Conservation (phyloP, 2,797 vertebrate species). For the Sciurus carolinensis region DNA sequence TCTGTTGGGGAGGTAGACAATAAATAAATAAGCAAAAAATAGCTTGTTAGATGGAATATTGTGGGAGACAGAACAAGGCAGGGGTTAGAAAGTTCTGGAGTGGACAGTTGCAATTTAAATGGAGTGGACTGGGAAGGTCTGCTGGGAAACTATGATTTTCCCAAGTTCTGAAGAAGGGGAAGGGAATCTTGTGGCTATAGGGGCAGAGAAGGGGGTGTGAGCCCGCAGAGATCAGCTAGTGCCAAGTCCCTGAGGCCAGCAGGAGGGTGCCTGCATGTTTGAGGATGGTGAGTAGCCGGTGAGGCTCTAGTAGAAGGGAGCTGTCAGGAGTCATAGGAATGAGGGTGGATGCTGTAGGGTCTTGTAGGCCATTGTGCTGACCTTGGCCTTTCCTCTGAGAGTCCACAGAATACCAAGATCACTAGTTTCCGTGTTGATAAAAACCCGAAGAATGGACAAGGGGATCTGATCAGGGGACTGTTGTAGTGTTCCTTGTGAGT, state of each 20-base stretch:
- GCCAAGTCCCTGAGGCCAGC: constrained; percentile 1
- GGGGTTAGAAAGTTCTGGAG: too few relatives aligned
- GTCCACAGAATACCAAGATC: neutral
- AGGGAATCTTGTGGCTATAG: neutral
- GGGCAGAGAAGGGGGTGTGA: neutral
- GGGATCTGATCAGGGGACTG: neutral
- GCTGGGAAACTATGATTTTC: neutral
- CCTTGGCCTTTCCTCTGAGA: neutral
- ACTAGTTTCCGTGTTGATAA: constrained; percentile 36
- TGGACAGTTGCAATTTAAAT: too few relatives aligned
- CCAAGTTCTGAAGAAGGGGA: neutral
- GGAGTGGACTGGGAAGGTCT: neutral
- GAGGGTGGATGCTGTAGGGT: neutral
- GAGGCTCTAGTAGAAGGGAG: neutral
- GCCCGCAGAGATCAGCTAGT: neutral
- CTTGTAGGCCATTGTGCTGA: neutral
- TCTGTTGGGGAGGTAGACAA: too few relatives aligned
- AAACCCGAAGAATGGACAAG: neutral
- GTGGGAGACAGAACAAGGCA: too few relatives aligned
- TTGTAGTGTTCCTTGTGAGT: neutral
- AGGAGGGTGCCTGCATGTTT: neutral
- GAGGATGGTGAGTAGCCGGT: neutral
- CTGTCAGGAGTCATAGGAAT: neutral
- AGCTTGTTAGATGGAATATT: too few relatives aligned
- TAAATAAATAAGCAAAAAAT: too few relatives aligned